Percentiles rank a stretch among this genome's conserved stretches.
Conservation (phyloP, 2,888 invertebrate genomes). For the Parnassius orleans region DNA sequence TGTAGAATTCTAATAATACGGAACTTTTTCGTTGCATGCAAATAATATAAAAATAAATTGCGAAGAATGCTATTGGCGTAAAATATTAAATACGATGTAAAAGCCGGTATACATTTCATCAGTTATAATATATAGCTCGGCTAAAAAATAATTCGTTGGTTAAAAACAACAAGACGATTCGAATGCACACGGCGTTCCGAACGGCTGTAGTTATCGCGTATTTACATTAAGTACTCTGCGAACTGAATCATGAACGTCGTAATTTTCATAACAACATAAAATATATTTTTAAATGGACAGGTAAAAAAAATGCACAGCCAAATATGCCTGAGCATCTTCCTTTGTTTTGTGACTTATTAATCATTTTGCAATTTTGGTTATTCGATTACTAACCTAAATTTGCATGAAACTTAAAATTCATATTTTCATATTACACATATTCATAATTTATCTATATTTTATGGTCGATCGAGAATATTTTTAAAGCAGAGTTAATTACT, state of each 20-base stretch:
- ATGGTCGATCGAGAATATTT: too few species aligned
- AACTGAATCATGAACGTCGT: slow-evolving; percentile 39
- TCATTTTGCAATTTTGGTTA: too few species aligned
- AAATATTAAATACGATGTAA: slow-evolving; percentile 18
- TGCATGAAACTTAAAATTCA: not conserved
- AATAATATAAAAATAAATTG: slow-evolving; percentile 18
- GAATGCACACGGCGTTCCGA: slow-evolving; percentile 39
- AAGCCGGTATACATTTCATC: slow-evolving; percentile 23
- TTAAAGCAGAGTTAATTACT: too few species aligned
- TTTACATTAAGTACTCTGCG: slow-evolving; percentile 48
- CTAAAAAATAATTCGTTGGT: slow-evolving; percentile 38
- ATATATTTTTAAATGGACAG: slow-evolving; percentile 24
- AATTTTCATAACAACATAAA: slow-evolving; percentile 32
- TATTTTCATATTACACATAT: too few species aligned
- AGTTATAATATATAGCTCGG: slow-evolving; percentile 30
- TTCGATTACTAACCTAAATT: too few species aligned
- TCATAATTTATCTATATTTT: too few species aligned
- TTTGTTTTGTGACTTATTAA: slow-evolving; percentile 3
- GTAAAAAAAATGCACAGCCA: slow-evolving; percentile 11
- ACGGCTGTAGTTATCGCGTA: slow-evolving; percentile 41
- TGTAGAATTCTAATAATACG: too few species aligned
- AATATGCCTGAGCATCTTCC: slow-evolving; percentile 3
- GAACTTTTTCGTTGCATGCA: not conserved
- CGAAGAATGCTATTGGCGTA: slow-evolving; percentile 15
- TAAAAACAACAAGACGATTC: slow-evolving; percentile 45